Conservation (phyloP, 1,140 invertebrate species). For the Goniozus legneri region DNA sequence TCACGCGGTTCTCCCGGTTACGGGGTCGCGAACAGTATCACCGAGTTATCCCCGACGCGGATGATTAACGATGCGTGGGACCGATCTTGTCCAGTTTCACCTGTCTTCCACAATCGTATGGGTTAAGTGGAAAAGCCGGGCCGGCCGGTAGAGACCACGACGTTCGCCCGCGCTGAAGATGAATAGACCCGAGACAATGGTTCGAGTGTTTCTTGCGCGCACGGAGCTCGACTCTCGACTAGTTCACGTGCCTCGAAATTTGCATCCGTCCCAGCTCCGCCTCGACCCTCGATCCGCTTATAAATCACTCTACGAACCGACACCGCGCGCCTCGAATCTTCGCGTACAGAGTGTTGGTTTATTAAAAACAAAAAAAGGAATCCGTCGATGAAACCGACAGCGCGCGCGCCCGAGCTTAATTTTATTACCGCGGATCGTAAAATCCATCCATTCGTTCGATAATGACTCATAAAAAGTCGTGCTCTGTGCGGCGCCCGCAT, state of each 20-base stretch:
- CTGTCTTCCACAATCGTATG: constrained; percentile 17
- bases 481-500: not conserved
- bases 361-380: too few relatives aligned
- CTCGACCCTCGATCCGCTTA: constrained; percentile 25
- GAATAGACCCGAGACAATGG: constrained; percentile 39
- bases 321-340: not conserved
- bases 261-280: constrained; percentile 34
- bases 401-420: constrained; percentile 1
- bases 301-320: constrained; percentile 33
- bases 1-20: too few relatives aligned
- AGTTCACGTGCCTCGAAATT: constrained; percentile 38
- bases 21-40: constrained; percentile 9
- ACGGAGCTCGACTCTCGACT: constrained; percentile 17
- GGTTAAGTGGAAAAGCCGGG: constrained; percentile 24
- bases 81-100: constrained; percentile 15
- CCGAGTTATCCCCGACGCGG: constrained; percentile 24
- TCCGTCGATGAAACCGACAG: too few relatives aligned
- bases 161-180: constrained; percentile 22
- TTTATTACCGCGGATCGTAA: not conserved
- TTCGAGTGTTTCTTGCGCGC: constrained; percentile 18
- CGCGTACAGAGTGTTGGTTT: too few relatives aligned
- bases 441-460: not conserved
- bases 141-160: constrained; percentile 19
- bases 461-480: not conserved
- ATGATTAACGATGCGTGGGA: constrained; percentile 30